Evolutionary conservation across 2,113 vertebrate species (phyloP).

Genomic region (Calypte anna): DNA sequence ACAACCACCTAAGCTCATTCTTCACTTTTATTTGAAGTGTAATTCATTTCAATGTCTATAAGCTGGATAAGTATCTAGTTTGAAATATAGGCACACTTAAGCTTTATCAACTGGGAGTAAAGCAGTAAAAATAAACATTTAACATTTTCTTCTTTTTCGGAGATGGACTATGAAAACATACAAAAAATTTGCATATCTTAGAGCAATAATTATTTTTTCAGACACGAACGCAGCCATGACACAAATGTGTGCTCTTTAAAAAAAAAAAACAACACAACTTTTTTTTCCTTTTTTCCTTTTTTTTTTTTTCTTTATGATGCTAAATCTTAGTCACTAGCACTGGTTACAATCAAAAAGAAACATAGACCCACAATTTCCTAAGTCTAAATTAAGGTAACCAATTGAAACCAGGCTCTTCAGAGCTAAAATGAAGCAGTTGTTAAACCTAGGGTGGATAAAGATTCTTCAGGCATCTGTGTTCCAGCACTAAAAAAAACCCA

Average conservation of each 20-base stretch:
- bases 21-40: slow-evolving; percentile 59
- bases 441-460: not conserved
- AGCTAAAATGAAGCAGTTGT: not conserved
- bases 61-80: slow-evolving; percentile 29
- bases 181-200: not conserved
- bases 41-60: slow-evolving; percentile 55
- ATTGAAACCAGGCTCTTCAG: not conserved
- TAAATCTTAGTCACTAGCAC: not conserved
- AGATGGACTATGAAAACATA: not conserved
- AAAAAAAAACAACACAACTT: not conserved
- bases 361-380: not conserved
- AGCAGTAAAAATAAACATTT: not conserved
- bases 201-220: not conserved
- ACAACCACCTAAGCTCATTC: slow-evolving; percentile 31
- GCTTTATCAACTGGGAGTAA: slow-evolving; percentile 1
- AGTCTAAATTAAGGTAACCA: not conserved
- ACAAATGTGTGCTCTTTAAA: no score
- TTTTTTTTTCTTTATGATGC: not conserved
- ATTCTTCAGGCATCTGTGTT: not conserved
- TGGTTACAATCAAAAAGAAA: not conserved
- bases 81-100: slow-evolving; percentile 53
- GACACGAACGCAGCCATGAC: not conserved
- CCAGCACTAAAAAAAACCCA: not conserved
- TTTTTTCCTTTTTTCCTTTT: no score
- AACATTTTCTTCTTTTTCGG: not conserved